A percentile compares a stretch with the other conserved stretches of the same genome.
Conservation (phyloP, 1,140 invertebrate genomes). For the Oedothorax gibbosus region DNA sequence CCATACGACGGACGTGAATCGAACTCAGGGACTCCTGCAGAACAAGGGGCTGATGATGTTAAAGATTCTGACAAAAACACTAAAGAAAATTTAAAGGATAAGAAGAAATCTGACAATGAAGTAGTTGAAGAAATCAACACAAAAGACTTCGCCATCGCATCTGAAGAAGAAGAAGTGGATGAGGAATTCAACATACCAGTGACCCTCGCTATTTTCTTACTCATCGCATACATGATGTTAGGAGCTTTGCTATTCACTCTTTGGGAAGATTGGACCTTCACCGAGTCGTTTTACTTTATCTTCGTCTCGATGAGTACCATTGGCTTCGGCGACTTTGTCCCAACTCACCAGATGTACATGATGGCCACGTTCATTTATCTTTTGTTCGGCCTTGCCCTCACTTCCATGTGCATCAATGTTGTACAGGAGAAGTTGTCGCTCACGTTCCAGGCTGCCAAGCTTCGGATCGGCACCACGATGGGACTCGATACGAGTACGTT, state of each 20-base stretch:
- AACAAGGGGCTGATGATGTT: neutral
- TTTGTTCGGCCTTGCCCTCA: slow-evolving; percentile 92
- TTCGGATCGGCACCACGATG: slow-evolving; percentile 87
- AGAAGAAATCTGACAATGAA: slow-evolving; percentile 11
- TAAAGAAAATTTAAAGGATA: slow-evolving; percentile 7
- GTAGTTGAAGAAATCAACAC: slow-evolving; percentile 12
- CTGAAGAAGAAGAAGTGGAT: slow-evolving; percentile 73
- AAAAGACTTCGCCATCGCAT: slow-evolving; percentile 15
- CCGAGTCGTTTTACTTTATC: slow-evolving; percentile 93
- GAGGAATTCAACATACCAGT: slow-evolving; percentile 95
- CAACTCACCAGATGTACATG: slow-evolving; percentile 89
- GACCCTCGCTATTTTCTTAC: slow-evolving; percentile 83
- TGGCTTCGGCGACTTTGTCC: slow-evolving; percentile 91
- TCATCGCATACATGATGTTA: slow-evolving; percentile 85
- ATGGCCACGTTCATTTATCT: slow-evolving; percentile 93
- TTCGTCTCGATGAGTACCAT: slow-evolving; percentile 96
- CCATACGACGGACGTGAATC: neutral
- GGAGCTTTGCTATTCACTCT: slow-evolving; percentile 83
- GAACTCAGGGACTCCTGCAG: neutral
- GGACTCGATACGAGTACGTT: slow-evolving; percentile 80
- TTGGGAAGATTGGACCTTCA: slow-evolving; percentile 86
- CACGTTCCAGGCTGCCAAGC: slow-evolving; percentile 85
- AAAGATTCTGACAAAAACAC: neutral
- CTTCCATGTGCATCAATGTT: slow-evolving; percentile 97
- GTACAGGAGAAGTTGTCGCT: slow-evolving; percentile 87